Evolutionary conservation across 2,888 invertebrate species (phyloP).

Genomic region (Cheilosia variabilis): DNA sequence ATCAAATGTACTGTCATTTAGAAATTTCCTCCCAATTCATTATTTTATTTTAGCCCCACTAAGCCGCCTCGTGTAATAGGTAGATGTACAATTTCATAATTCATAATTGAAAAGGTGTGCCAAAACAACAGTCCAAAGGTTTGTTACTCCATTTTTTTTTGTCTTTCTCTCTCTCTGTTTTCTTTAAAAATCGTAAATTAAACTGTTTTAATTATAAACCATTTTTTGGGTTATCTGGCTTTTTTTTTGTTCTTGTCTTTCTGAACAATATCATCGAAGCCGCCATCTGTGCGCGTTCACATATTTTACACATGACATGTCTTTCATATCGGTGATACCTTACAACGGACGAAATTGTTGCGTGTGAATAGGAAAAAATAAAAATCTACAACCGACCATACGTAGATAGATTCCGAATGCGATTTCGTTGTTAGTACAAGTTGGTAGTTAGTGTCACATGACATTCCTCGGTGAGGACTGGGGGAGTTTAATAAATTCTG

Average conservation of each 20-base stretch:
- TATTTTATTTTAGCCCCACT: neutral
- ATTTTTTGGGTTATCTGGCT: neutral
- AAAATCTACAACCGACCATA: neutral
- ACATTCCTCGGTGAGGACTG: conserved; percentile 12
- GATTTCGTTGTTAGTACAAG: conserved; percentile 12
- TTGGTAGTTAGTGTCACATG: neutral
- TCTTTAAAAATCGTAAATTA: conserved; percentile 25
- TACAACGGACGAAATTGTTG: neutral
- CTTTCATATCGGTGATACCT: conserved; percentile 20
- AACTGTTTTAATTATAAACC: conserved; percentile 27
- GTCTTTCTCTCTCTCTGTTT: neutral
- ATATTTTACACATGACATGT: conserved; percentile 18
- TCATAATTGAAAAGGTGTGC: conserved; percentile 11
- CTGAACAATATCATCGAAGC: neutral
- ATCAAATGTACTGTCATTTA: conserved; percentile 27
- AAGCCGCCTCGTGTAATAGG: conserved; percentile 3
- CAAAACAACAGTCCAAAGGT: conserved; percentile 4
- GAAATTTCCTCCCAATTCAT: neutral
- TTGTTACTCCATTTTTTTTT: neutral
- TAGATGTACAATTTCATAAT: conserved; percentile 16
- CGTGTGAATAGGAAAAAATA: neutral
- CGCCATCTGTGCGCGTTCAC: neutral
- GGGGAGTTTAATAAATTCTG: conserved; percentile 22
- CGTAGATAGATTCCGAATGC: conserved; percentile 15
- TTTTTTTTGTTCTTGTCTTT: neutral